Evolutionary conservation across 1,140 invertebrate species (phyloP).

Genomic region (Oreohelix idahoensis): DNA sequence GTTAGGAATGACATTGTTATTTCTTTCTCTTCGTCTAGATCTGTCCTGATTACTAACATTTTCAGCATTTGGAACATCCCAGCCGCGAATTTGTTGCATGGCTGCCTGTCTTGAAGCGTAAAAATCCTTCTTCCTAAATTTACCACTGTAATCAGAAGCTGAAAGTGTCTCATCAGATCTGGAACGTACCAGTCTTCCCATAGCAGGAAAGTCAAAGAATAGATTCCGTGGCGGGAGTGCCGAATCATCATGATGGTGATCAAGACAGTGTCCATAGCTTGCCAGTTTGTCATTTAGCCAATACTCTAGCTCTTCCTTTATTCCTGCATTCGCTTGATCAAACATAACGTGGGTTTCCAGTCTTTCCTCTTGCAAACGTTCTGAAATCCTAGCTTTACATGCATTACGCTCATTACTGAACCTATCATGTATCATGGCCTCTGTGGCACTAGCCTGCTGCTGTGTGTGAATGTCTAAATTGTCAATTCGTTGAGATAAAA

Average conservation of each 20-base stretch:
- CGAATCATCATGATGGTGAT: conserved; percentile 69
- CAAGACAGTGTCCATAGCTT: conserved; percentile 62
- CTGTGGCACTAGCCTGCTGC: conserved; percentile 78
- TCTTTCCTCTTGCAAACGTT: conserved; percentile 52
- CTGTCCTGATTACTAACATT: not conserved
- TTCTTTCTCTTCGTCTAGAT: conserved; percentile 9
- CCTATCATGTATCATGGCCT: conserved; percentile 59
- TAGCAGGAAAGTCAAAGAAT: conserved; percentile 60
- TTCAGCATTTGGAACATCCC: conserved; percentile 56
- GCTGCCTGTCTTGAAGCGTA: conserved; percentile 65
- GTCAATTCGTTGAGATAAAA: conserved; percentile 84
- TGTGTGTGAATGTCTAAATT: conserved; percentile 83
- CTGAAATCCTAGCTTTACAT: conserved; percentile 54
- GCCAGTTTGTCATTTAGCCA: conserved; percentile 64
- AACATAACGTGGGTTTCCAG: conserved; percentile 45
- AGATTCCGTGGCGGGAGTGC: conserved; percentile 63
- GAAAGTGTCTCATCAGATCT: conserved; percentile 72
- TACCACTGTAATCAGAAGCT: conserved; percentile 69
- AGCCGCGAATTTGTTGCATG: conserved; percentile 66
- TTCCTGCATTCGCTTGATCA: conserved; percentile 45
- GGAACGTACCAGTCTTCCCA: conserved; percentile 65
- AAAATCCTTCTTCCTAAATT: conserved; percentile 62
- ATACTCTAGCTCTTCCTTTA: conserved; percentile 58
- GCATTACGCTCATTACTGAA: conserved; percentile 56
- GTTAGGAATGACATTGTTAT: conserved; percentile 16